phyloP scores from a whole-genome alignment of 2,888 invertebrate species.

The Choristoneura rosaceana region DNA sequence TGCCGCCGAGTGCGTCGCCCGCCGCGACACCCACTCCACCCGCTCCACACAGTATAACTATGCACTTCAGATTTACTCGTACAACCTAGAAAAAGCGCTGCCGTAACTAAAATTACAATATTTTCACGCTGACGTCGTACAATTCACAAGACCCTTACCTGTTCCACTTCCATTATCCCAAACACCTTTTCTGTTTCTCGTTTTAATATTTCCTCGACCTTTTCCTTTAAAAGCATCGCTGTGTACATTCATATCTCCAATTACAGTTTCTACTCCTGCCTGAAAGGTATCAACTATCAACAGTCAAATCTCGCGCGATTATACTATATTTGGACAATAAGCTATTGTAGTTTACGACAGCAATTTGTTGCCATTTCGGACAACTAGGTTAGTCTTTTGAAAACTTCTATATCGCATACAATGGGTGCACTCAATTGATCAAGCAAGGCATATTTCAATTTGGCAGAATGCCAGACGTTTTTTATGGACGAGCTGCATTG shows the following conservation, averaged over 20 bases:
- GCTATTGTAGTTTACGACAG: conserved; percentile 61
- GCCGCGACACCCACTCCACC: conserved; percentile 68
- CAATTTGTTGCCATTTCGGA: conserved; percentile 64
- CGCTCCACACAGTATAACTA: conserved; percentile 69
- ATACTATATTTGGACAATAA: conserved; percentile 58
- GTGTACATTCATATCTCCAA: conserved; percentile 28
- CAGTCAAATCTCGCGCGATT: conserved; percentile 48
- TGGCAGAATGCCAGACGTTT: conserved; percentile 68
- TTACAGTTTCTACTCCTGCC: conserved; percentile 48
- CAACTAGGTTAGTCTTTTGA: conserved; percentile 75
- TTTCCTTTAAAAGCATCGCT: conserved; percentile 7
- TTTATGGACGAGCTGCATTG: conserved; percentile 66
- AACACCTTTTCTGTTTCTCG: conserved; percentile 6
- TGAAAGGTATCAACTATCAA: conserved; percentile 48
- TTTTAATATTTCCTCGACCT: conserved; percentile 9
- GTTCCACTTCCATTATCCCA: conserved; percentile 5
- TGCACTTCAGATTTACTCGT: conserved; percentile 50
- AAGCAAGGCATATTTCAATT: conserved; percentile 75
- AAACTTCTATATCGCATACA: conserved; percentile 63
- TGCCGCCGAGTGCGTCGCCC: conserved; percentile 68
- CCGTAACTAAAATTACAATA: conserved; percentile 18
- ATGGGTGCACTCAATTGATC: conserved; percentile 66
- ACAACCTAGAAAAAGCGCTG: conserved; percentile 53
- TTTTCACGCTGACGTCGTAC: conserved; percentile 4
- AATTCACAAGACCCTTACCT: conserved; percentile 18